These are phyloP conservation scores for Macrosiphum euphorbiae DNA, from an alignment of 2,888 invertebrate species.

Conservation along the genomic window DNA sequence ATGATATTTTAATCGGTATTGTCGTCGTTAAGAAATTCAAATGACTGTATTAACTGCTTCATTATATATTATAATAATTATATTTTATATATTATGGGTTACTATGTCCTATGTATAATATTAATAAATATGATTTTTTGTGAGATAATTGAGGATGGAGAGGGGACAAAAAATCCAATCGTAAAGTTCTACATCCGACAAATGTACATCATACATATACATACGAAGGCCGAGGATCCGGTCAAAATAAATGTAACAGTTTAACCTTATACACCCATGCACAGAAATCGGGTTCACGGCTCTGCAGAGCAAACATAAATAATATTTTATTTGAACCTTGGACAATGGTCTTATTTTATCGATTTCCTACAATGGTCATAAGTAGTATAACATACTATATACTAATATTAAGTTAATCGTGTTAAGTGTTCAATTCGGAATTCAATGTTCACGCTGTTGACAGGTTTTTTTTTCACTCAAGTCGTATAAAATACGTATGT, in stretches of 20 bases:
- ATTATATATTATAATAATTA: background rate
- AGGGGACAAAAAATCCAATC: background rate
- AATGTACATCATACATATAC: background rate
- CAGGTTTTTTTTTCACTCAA: background rate
- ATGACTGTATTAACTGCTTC: background rate
- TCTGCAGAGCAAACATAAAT: background rate
- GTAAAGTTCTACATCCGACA: background rate
- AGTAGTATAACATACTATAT: background rate
- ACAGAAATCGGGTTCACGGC: background rate
- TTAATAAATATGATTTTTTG: too few species aligned
- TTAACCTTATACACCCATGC: background rate
- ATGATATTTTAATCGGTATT: background rate
- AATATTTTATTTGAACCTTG: background rate
- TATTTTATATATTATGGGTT: background rate
- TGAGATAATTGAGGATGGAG: background rate
- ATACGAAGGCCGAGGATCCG: background rate
- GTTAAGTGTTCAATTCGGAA: background rate
- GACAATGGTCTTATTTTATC: background rate
- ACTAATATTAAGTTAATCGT: background rate
- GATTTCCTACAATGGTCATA: background rate
- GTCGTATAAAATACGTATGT: background rate
- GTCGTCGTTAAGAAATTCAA: background rate
- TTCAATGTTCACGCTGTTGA: background rate
- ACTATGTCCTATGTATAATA: too few species aligned
- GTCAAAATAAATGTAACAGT: background rate